Base-by-base conservation (phyloP, 2,888 invertebrate genomes). In the Rotaria socialis region DNA sequence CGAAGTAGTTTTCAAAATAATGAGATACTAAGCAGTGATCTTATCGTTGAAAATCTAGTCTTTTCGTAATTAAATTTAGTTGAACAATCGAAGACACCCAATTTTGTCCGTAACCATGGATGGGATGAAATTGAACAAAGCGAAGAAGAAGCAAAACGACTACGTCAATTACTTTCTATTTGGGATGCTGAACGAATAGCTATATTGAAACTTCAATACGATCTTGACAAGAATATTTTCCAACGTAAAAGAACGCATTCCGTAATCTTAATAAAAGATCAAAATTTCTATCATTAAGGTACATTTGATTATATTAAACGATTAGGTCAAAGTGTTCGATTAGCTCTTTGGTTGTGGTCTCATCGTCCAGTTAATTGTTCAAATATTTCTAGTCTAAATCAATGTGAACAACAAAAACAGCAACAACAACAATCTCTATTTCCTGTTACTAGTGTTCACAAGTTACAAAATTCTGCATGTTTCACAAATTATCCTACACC, bases 181-280 rank as follows among this genome's bases (percentile, higher is more conserved):
- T 74, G 74, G 74, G 74, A 74, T 74, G 74, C 24, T 43, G 74
- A 74, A 74, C 74, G 74, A 11, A 74, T 74, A 10, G 74, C 74
- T 41, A 41, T 74, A 41, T 43, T 41, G 41, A 74, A 74, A 41
- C 74, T 74, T 74, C 74, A 74, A 24, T 16, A 74, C 41, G 41
- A 74, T 74, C n/a, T 74, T 8, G 41, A 74, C 24, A 74, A 74
- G 22, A 74, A 74, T 74, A 74, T 74, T 22, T 74, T 74, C 22
- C 16, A 74, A 74, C 16, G 74, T 74, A 74, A 41, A 74, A 6
- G 41, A 41, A 35, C 8, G 19, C 7, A 24, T 16, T 24, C 3
- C 14, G 6, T 67, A 35, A 35, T 6, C 16, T 1, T 35, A 0
- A 35, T 24, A 8, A 56, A 56, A 19, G 8, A 56, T 56, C 7